Conservation (phyloP, 2,113 vertebrate genomes). For the Acanthochromis polyacanthus region DNA sequence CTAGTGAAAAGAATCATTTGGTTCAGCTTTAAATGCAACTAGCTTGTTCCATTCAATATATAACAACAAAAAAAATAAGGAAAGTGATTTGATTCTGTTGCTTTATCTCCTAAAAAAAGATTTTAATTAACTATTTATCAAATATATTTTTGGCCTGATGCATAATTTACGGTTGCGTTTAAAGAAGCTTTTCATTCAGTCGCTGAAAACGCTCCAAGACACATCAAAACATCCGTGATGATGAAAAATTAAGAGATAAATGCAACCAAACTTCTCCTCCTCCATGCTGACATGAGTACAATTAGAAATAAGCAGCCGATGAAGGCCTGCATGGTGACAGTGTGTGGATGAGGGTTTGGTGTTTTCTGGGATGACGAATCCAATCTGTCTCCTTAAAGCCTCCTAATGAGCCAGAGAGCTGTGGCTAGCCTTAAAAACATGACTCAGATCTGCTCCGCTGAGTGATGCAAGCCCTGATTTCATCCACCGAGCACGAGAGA, state of each 20-base stretch:
- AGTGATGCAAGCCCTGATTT: conserved; percentile 36
- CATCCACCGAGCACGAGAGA: conserved; percentile 9
- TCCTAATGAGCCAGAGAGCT: conserved; percentile 4
- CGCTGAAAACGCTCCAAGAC: no score
- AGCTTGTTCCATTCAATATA: not conserved
- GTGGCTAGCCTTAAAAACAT: conserved; percentile 26
- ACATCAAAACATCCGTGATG: no score
- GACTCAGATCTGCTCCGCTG: conserved; percentile 6
- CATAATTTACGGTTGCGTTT: no score
- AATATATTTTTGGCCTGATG: not conserved
- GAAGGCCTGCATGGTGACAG: not conserved
- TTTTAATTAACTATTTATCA: not conserved
- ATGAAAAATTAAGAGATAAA: no score
- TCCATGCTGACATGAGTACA: no score
- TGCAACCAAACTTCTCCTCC: no score
- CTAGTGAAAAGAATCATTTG: not conserved
- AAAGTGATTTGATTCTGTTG: not conserved
- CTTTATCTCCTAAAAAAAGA: no score
- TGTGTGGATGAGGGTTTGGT: not conserved
- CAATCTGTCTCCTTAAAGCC: not conserved
- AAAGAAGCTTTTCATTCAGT: no score
- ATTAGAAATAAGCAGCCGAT: not conserved
- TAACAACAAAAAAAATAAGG: not conserved
- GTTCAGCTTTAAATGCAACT: not conserved
- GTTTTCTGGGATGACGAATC: not conserved